Evolutionary conservation across 1,140 invertebrate genomes (phyloP).

Genomic region (Acromyrmex heyeri): DNA sequence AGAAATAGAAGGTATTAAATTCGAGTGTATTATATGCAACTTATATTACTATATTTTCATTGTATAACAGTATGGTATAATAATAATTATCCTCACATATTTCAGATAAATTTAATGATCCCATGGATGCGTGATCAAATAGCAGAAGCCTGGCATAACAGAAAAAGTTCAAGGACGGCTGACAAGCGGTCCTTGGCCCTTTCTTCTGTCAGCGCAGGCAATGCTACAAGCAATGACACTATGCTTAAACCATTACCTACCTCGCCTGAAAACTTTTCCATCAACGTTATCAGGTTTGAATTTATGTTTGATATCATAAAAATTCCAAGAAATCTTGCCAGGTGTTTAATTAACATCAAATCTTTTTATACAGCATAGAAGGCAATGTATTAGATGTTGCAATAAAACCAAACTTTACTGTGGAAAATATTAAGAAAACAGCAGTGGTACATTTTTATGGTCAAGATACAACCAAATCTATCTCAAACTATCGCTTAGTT

Average conservation of each 20-base stretch:
- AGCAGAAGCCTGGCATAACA: slow-evolving; percentile 83
- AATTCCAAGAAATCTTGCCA: neutral
- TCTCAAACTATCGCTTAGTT: slow-evolving; percentile 81
- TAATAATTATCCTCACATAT: neutral
- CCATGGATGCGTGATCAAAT: slow-evolving; percentile 85
- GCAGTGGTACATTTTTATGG: slow-evolving; percentile 85
- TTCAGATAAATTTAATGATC: slow-evolving; percentile 82
- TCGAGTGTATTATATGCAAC: neutral
- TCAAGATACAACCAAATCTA: slow-evolving; percentile 75
- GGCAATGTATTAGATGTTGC: slow-evolving; percentile 79
- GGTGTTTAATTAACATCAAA: slow-evolving; percentile 28
- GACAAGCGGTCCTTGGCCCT: slow-evolving; percentile 77
- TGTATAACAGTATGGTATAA: neutral
- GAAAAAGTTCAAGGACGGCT: slow-evolving; percentile 80
- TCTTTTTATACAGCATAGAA: slow-evolving; percentile 78
- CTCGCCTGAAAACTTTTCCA: slow-evolving; percentile 77
- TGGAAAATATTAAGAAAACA: slow-evolving; percentile 83
- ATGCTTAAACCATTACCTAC: slow-evolving; percentile 75
- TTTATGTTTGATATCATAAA: neutral
- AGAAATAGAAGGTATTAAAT: neutral
- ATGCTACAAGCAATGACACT: slow-evolving; percentile 71
- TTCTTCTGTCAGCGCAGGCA: slow-evolving; percentile 75
- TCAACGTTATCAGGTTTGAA: slow-evolving; percentile 83
- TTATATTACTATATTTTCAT: neutral
- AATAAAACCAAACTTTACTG: slow-evolving; percentile 80